Conservation (phyloP, 2,113 vertebrate species). For the Neoarius graeffei region DNA sequence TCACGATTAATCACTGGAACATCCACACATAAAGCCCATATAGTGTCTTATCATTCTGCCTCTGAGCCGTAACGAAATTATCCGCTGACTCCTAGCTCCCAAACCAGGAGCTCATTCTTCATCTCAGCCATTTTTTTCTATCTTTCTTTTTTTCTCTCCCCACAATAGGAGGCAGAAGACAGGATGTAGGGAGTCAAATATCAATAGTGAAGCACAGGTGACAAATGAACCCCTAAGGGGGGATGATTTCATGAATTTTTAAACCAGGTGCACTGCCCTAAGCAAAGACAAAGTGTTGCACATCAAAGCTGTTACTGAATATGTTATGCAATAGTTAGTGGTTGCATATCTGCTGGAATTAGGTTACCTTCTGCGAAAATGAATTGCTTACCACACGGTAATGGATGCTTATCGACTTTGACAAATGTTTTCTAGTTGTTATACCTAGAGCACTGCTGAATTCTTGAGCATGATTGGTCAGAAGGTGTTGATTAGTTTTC, state of each 20-base stretch:
- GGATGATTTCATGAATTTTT: conserved; percentile 57
- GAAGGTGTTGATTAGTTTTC: neutral
- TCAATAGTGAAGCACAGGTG: conserved; percentile 33
- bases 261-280: conserved; percentile 51
- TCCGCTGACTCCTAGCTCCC: conserved; percentile 5
- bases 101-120: conserved; percentile 26
- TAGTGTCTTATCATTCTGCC: neutral
- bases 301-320: conserved; percentile 51
- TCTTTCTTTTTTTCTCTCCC: neutral
- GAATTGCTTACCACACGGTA: neutral
- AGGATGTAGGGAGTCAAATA: conserved; percentile 30
- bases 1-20: neutral
- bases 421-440: neutral
- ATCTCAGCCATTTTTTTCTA: neutral
- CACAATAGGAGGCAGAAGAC: conserved; percentile 23
- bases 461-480: neutral
- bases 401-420: neutral
- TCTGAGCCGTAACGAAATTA: conserved; percentile 28
- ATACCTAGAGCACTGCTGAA: neutral
- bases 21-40: neutral
- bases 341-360: conserved; percentile 17
- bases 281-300: conserved; percentile 42
- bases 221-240: conserved; percentile 48
- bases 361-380: conserved; percentile 11
- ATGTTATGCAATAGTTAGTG: conserved; percentile 16